A percentile compares a stretch with the other conserved stretches of the same genome.
Conservation (phyloP, 2,888 invertebrate species). For the Orthosia gracilis region DNA sequence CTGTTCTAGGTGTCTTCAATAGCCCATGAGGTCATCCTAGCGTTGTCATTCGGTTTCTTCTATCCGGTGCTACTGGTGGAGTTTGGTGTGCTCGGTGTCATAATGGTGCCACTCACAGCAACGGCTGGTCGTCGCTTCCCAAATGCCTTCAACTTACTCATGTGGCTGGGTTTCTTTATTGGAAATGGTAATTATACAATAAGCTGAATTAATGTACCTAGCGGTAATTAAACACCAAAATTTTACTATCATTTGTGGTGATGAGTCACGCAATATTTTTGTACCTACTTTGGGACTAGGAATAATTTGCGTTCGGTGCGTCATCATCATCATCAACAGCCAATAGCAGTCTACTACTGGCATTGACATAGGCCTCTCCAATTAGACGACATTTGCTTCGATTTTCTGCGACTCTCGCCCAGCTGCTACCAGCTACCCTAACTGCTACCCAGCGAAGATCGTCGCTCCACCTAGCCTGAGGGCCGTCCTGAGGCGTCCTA, state of each 20-base stretch:
- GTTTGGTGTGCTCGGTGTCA: conserved; percentile 94
- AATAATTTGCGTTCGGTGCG: not conserved
- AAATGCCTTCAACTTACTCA: conserved; percentile 94
- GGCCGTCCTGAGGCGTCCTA: too few relatives aligned
- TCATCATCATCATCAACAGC: not conserved
- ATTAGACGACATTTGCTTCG: too few relatives aligned
- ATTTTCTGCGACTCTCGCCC: too few relatives aligned
- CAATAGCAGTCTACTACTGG: too few relatives aligned
- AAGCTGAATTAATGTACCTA: not conserved
- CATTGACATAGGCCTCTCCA: too few relatives aligned
- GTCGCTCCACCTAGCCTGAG: too few relatives aligned
- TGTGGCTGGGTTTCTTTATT: conserved; percentile 95
- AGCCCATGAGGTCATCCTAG: conserved; percentile 97
- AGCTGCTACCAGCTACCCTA: too few relatives aligned
- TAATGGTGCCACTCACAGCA: conserved; percentile 90
- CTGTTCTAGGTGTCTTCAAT: conserved; percentile 93
- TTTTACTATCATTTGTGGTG: too few relatives aligned
- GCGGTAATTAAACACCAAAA: too few relatives aligned
- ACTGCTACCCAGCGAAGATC: too few relatives aligned
- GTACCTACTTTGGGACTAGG: not conserved
- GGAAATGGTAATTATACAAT: conserved; percentile 92
- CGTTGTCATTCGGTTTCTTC: conserved; percentile 95
- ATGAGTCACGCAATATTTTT: not conserved
- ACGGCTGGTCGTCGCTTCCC: conserved; percentile 82
- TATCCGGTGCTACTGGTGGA: conserved; percentile 96